Percentiles rank a stretch among this genome's conserved stretches.
phyloP scores from a whole-genome alignment of 2,797 vertebrate genomes.

The Sus cebifrons region DNA sequence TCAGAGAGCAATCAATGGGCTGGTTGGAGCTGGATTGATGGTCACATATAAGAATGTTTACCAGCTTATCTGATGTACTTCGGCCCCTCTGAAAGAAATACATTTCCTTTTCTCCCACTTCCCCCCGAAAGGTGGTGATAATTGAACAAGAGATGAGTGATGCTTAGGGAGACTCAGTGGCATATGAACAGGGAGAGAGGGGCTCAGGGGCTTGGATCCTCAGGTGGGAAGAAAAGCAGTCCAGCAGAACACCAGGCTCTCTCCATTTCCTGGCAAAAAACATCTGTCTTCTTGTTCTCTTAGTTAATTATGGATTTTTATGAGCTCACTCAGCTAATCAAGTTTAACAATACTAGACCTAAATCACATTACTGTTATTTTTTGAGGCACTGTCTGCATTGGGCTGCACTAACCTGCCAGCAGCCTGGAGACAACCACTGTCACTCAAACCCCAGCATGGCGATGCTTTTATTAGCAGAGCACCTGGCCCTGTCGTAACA shows the following conservation, averaged over 20 bases:
- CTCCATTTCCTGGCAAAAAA: slow-evolving; percentile 69
- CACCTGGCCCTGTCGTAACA: slow-evolving; percentile 3
- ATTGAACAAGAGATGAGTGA: not conserved
- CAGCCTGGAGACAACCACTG: slow-evolving; percentile 46
- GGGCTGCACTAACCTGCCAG: slow-evolving; percentile 78
- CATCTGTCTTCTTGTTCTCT: slow-evolving; percentile 80
- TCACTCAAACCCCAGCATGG: slow-evolving; percentile 27
- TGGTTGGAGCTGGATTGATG: too few relatives aligned
- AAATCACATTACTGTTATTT: slow-evolving; percentile 88
- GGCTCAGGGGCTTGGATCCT: not conserved
- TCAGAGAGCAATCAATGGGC: not conserved
- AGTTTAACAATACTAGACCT: slow-evolving; percentile 87
- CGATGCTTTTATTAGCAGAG: slow-evolving; percentile 62
- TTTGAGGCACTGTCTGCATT: slow-evolving; percentile 79
- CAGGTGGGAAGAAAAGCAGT: slow-evolving; percentile 55
- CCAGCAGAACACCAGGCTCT: slow-evolving; percentile 66
- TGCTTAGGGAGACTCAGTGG: not conserved
- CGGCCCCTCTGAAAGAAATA: not conserved
- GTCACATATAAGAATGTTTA: not conserved
- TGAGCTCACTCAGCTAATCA: slow-evolving; percentile 86
- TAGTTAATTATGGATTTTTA: slow-evolving; percentile 88
- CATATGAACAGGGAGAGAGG: not conserved
- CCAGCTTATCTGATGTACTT: not conserved
- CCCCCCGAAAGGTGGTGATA: not conserved
- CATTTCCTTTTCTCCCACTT: not conserved